These are phyloP conservation scores for Zoanthus solanderi DNA, from an alignment of 92 coral and sea anemone genomes.

Conservation along the genomic window DNA sequence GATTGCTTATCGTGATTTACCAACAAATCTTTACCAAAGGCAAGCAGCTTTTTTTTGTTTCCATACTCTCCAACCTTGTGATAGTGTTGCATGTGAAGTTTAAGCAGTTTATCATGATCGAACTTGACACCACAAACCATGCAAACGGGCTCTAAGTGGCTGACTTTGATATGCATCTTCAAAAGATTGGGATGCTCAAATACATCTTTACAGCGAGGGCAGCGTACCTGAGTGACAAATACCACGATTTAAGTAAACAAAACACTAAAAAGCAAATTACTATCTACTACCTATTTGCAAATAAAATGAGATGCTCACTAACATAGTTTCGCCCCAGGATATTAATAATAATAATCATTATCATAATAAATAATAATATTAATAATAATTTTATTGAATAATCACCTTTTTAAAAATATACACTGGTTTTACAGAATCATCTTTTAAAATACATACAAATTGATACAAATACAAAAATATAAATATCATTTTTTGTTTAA, in stretches of 20 bases:
- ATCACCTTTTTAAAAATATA: too few species aligned
- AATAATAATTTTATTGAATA: too few species aligned
- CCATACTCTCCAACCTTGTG: conserved; percentile 80
- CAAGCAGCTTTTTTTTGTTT: conserved; percentile 24
- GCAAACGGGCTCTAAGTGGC: conserved; percentile 84
- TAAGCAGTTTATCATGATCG: conserved; percentile 88
- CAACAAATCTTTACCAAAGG: conserved; percentile 27
- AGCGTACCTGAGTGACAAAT: conserved; percentile 66
- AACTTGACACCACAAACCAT: conserved; percentile 86
- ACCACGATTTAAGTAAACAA: neutral
- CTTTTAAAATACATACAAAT: too few species aligned
- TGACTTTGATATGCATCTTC: conserved; percentile 74
- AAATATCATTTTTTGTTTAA: too few species aligned
- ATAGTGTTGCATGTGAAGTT: conserved; percentile 89
- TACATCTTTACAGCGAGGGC: conserved; percentile 86
- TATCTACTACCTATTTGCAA: too few species aligned
- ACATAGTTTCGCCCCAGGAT: too few species aligned
- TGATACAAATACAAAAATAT: too few species aligned
- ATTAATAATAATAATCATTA: too few species aligned
- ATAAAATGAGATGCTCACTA: too few species aligned
- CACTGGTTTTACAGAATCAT: too few species aligned
- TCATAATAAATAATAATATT: too few species aligned
- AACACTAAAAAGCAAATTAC: too few species aligned
- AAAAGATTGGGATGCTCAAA: conserved; percentile 78
- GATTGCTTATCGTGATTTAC: conserved; percentile 7